Conservation (phyloP, 2,113 vertebrate species). For the Ceuthmochares aereus region DNA sequence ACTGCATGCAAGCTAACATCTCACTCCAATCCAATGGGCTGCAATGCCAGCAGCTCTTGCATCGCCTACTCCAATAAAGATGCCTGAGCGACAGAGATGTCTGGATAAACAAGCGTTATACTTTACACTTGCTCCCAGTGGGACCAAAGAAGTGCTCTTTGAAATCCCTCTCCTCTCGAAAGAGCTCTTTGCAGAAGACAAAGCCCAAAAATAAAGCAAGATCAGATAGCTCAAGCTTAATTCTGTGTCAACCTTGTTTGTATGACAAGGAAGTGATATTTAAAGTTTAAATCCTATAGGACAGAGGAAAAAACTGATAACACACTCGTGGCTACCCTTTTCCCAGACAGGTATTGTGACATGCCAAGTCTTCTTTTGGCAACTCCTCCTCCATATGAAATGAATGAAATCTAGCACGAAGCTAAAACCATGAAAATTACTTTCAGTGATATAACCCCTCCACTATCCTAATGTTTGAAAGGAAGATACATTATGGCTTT, state of each 20-base stretch:
- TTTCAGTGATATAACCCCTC: neutral
- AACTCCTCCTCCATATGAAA: neutral
- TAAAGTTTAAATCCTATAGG: neutral
- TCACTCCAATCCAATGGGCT: neutral
- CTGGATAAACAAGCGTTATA: neutral
- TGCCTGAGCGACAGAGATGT: neutral
- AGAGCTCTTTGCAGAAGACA: neutral
- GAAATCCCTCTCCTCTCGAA: neutral
- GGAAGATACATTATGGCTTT: neutral
- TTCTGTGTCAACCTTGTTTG: neutral
- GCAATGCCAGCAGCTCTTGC: neutral
- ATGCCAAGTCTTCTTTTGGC: neutral
- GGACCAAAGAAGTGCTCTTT: neutral
- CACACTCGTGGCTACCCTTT: neutral
- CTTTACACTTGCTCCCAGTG: neutral
- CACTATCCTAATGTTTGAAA: neutral
- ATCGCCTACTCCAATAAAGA: neutral
- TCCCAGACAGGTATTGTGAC: neutral
- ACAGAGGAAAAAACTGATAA: neutral
- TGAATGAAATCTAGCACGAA: neutral
- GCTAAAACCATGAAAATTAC: neutral
- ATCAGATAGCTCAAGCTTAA: neutral
- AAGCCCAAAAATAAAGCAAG: neutral
- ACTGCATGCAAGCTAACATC: neutral
- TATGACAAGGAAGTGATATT: neutral